Conservation (phyloP, 2,113 vertebrate genomes). For the Camelus bactrianus region DNA sequence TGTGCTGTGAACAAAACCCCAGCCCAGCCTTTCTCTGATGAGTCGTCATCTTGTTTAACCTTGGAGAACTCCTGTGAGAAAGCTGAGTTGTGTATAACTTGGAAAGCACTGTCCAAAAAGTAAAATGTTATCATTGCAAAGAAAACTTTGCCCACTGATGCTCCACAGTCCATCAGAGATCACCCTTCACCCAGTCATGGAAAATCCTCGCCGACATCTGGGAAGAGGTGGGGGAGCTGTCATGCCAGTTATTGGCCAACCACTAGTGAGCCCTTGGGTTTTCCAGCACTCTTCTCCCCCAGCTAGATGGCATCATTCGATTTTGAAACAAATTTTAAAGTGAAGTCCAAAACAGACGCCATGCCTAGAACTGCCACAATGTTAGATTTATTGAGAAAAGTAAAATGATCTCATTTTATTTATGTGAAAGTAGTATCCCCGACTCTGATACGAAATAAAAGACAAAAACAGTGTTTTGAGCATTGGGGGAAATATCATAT, state of each 20-base stretch:
- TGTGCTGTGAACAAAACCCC: neutral
- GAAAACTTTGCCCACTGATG: neutral
- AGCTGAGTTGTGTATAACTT: neutral
- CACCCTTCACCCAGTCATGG: fast-evolving
- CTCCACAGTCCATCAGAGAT: neutral
- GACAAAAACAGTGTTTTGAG: neutral
- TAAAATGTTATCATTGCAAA: neutral
- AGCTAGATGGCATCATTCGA: neutral
- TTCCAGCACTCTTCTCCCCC: neutral
- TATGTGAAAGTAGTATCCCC: neutral
- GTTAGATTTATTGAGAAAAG: neutral
- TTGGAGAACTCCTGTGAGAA: neutral
- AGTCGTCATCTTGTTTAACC: neutral
- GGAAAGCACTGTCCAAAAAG: neutral
- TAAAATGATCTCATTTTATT: slow-evolving; percentile 22
- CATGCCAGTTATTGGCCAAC: too few relatives aligned
- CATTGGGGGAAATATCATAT: neutral
- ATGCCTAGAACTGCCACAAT: neutral
- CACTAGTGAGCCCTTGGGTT: neutral
- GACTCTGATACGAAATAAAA: neutral
- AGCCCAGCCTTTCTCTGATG: neutral
- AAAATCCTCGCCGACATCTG: neutral
- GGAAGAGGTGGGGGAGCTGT: neutral
- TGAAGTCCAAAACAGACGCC: neutral
- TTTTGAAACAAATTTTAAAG: slow-evolving; percentile 39